Conservation (phyloP, 2,888 invertebrate genomes). For the Augiades crinisus region DNA sequence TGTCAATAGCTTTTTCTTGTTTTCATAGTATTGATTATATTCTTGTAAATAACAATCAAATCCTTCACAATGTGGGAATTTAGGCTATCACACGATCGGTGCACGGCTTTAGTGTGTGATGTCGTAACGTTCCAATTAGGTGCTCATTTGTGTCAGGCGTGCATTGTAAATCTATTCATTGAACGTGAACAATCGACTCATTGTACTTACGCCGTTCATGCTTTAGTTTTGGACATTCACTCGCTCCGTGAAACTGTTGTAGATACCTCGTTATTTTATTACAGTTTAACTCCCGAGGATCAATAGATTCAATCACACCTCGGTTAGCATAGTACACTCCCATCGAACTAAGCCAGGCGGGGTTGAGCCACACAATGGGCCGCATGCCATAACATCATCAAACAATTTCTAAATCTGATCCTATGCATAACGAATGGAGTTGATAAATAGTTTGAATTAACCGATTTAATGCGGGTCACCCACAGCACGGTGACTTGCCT, state of each 20-base stretch:
- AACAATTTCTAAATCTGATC: conserved; percentile 79
- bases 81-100: conserved; percentile 49
- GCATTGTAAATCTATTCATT: conserved; percentile 69
- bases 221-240: conserved; percentile 55
- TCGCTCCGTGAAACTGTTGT: conserved; percentile 36
- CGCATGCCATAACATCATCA: conserved; percentile 75
- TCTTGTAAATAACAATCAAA: conserved; percentile 12
- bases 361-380: conserved; percentile 55
- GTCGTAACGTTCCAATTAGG: conserved; percentile 77
- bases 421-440: conserved; percentile 78
- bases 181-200: conserved; percentile 62
- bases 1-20: too few species aligned
- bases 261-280: conserved; percentile 37
- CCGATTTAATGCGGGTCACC: conserved; percentile 82
- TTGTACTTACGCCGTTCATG: conserved; percentile 53
- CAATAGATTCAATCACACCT: conserved; percentile 69
- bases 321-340: conserved; percentile 76
- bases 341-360: conserved; percentile 72
- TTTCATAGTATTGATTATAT: conserved; percentile 1
- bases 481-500: conserved; percentile 73
- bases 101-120: conserved; percentile 61
- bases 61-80: conserved; percentile 29
- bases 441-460: conserved; percentile 81
- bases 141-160: conserved; percentile 75
- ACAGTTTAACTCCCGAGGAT: conserved; percentile 39